Conservation (phyloP, 1,140 invertebrate species). For the Nixonia krombeini region DNA sequence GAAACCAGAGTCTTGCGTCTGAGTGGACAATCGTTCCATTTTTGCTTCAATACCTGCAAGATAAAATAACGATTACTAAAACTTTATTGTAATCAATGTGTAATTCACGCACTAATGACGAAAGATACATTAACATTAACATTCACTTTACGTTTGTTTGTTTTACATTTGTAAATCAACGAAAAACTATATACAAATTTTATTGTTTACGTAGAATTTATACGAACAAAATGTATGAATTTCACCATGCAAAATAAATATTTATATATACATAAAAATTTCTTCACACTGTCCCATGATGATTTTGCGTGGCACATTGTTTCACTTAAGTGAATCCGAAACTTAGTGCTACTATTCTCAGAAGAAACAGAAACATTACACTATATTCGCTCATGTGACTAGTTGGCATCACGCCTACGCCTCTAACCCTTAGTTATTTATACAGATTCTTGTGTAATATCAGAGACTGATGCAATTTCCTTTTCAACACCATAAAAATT, state of each 20-base stretch:
- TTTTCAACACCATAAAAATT: conserved; percentile 21
- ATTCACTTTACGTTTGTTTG: conserved; percentile 4
- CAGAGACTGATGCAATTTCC: conserved; percentile 27
- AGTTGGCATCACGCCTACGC: conserved; percentile 35
- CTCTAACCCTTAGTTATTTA: conserved; percentile 24
- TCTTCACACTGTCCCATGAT: conserved; percentile 34
- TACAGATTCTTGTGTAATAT: conserved; percentile 41
- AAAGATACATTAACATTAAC: conserved; percentile 1
- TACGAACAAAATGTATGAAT: too few species aligned
- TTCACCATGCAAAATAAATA: too few species aligned
- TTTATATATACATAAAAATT: conserved; percentile 24
- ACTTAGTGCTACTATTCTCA: neutral
- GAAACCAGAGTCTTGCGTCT: conserved; percentile 77
- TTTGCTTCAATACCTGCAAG: conserved; percentile 66
- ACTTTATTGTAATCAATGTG: too few species aligned
- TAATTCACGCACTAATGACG: too few species aligned
- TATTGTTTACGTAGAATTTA: too few species aligned
- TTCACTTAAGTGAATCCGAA: neutral
- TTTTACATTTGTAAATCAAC: too few species aligned
- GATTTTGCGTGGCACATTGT: conserved; percentile 15
- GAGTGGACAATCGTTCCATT: conserved; percentile 69
- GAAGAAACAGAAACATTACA: conserved; percentile 10
- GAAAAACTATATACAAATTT: too few species aligned
- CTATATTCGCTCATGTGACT: conserved; percentile 14
- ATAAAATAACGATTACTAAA: too few species aligned